Percentiles rank a stretch among this genome's conserved stretches.
These are phyloP conservation scores for Glyphotaelius pellucidus DNA, from an alignment of 2,888 invertebrate species.

Conservation along the genomic window DNA sequence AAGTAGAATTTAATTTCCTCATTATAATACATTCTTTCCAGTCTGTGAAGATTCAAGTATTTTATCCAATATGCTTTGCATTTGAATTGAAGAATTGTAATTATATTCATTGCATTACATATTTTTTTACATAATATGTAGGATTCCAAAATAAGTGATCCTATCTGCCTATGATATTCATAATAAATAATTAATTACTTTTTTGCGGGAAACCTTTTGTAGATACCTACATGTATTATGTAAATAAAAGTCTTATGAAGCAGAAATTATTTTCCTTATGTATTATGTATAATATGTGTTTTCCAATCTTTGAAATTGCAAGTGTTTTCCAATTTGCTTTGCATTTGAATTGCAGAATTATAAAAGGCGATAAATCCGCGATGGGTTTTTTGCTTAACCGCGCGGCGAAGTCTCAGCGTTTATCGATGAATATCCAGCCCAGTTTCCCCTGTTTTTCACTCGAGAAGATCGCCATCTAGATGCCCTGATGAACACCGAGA, in stretches of 20 bases:
- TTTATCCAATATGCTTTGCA: too few species aligned
- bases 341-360: not conserved
- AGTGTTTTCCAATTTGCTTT: not conserved
- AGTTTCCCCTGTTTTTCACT: not conserved
- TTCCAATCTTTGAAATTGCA: not conserved
- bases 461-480: not conserved
- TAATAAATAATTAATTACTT: too few species aligned
- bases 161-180: too few species aligned
- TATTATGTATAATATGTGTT: not conserved
- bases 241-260: not conserved
- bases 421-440: not conserved
- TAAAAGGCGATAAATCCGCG: not conserved
- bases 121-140: too few species aligned
- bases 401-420: conserved; percentile 34
- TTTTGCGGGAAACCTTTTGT: too few species aligned
- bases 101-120: too few species aligned
- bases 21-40: too few species aligned
- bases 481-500: not conserved
- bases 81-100: too few species aligned
- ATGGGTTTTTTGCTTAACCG: conserved; percentile 49
- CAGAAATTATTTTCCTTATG: not conserved
- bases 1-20: too few species aligned
- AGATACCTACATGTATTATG: not conserved
- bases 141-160: too few species aligned
- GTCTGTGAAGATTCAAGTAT: too few species aligned